Evolutionary conservation across 2,888 invertebrate species (phyloP).

Genomic region (Pterostichus niger): DNA sequence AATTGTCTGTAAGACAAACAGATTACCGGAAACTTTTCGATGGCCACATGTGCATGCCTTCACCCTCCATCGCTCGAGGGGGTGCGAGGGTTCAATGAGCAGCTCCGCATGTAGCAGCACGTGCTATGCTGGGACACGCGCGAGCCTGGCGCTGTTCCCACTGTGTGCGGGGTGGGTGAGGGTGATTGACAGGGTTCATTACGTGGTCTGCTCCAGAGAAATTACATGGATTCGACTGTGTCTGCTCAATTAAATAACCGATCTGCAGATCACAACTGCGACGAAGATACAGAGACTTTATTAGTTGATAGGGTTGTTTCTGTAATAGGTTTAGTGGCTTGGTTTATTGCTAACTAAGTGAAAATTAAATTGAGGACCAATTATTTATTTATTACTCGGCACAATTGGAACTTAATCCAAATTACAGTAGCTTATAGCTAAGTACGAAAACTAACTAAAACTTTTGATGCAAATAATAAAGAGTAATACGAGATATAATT

Average conservation of each 20-base stretch:
- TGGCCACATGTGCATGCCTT: not conserved
- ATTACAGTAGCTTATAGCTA: too few relatives aligned
- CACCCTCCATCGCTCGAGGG: too few relatives aligned
- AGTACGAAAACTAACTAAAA: too few relatives aligned
- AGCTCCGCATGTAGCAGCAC: not conserved
- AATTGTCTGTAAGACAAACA: slow-evolving; percentile 3
- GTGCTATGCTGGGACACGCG: not conserved
- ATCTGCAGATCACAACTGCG: not conserved
- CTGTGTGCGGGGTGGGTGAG: not conserved
- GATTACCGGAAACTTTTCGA: slow-evolving; percentile 1
- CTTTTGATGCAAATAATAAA: too few relatives aligned
- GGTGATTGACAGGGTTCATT: slow-evolving; percentile 29
- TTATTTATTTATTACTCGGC: too few relatives aligned
- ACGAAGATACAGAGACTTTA: not conserved
- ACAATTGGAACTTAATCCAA: too few relatives aligned
- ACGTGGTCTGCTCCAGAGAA: not conserved
- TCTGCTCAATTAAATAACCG: slow-evolving; percentile 11
- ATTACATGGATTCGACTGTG: not conserved
- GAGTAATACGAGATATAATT: too few relatives aligned
- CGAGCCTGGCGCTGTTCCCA: not conserved
- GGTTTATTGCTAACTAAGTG: too few relatives aligned
- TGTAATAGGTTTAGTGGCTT: too few relatives aligned
- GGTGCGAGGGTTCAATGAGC: too few relatives aligned
- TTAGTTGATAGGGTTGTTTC: too few relatives aligned
- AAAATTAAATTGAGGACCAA: too few relatives aligned